Evolutionary conservation across 2,113 vertebrate species (phyloP).

Genomic region (Sphaerodactylus townsendi): DNA sequence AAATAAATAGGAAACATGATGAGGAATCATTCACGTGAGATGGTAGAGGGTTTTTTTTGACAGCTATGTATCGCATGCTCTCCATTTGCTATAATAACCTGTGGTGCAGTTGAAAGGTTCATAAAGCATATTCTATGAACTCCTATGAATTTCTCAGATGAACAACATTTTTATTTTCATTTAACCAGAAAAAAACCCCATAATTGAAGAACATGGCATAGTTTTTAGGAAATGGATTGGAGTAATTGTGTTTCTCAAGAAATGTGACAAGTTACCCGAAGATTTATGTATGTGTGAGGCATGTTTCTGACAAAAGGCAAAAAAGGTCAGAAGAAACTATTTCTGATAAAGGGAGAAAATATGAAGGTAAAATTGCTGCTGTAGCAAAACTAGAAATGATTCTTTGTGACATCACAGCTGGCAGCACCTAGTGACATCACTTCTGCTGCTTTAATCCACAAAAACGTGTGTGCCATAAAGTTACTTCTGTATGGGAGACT

Average conservation of each 20-base stretch:
- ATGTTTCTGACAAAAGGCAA: constrained; percentile 38
- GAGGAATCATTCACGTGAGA: constrained; percentile 15
- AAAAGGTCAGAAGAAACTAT: constrained; percentile 17
- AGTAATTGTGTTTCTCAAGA: background rate
- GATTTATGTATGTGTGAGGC: background rate
- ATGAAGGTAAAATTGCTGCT: constrained; percentile 8
- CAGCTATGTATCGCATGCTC: constrained; percentile 6
- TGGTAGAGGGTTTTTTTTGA: constrained; percentile 5
- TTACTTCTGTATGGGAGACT: background rate
- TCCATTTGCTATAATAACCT: constrained; percentile 13
- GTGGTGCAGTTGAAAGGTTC: background rate
- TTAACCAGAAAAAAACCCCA: background rate
- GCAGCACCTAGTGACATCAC: too few species aligned
- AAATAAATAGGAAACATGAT: constrained; percentile 47
- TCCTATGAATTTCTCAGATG: accelerated
- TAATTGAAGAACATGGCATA: background rate
- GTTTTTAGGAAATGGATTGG: background rate
- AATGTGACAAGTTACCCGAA: background rate
- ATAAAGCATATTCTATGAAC: background rate
- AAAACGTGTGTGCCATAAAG: too few species aligned
- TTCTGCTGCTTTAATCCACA: too few species aligned
- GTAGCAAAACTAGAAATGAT: too few species aligned
- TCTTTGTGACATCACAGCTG: too few species aligned
- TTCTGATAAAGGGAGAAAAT: constrained; percentile 34
- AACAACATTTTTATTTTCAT: background rate